Percentiles rank a stretch among this genome's conserved stretches.
Conservation (phyloP, 2,888 invertebrate species). For the Cheilosia urbana region DNA sequence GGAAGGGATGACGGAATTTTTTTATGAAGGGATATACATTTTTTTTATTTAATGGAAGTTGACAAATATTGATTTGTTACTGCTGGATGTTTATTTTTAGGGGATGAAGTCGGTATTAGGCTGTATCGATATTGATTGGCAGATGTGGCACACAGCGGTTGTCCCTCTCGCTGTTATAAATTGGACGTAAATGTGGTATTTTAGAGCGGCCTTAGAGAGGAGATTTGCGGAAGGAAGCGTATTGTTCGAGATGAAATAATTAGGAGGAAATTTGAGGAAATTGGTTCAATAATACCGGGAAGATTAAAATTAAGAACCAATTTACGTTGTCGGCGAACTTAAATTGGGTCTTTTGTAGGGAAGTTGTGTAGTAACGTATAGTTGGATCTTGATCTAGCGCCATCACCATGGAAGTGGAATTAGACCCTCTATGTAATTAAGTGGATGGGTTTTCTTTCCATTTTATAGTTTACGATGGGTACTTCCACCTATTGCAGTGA, state of each 20-base stretch:
- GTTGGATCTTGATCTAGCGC: no score
- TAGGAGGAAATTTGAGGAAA: neutral
- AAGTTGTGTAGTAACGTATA: no score
- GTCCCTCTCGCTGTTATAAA: constrained; percentile 20
- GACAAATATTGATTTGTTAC: constrained; percentile 64
- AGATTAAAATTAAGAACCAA: no score
- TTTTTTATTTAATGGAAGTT: constrained; percentile 13
- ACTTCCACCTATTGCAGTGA: no score
- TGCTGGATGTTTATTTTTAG: constrained; percentile 2
- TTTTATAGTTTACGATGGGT: no score
- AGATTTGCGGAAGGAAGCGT: neutral
- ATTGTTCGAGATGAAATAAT: neutral
- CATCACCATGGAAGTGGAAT: no score
- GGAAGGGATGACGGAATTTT: constrained; percentile 14
- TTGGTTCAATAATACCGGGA: no score
- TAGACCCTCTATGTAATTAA: no score
- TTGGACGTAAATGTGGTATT: constrained; percentile 42
- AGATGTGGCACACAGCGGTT: constrained; percentile 44
- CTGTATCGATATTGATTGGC: constrained; percentile 40
- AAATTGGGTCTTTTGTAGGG: no score
- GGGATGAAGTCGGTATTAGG: constrained; percentile 24
- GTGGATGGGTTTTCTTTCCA: no score
- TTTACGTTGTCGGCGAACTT: no score
- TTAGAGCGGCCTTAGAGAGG: constrained; percentile 1
- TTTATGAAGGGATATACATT: neutral